Evolutionary conservation across 2,888 invertebrate species (phyloP).

Genomic region (Anoncus sp.): DNA sequence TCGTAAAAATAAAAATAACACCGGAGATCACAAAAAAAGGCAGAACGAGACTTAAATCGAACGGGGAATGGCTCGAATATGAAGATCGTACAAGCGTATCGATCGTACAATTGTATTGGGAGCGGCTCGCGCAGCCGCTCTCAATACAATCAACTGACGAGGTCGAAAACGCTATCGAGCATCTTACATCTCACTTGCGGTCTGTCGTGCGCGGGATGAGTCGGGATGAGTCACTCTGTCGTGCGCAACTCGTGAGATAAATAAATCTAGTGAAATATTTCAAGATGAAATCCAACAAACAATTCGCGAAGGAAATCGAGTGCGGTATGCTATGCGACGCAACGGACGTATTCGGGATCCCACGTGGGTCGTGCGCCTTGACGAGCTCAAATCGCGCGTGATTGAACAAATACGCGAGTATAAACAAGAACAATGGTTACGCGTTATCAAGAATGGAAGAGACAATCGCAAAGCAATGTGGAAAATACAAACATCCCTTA

Average conservation of each 20-base stretch:
- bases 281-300: slow-evolving; percentile 24
- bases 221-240: too few species aligned
- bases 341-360: slow-evolving; percentile 14
- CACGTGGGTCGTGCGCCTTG: background rate
- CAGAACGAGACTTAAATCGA: slow-evolving; percentile 40
- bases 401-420: slow-evolving; percentile 12
- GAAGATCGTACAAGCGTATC: too few species aligned
- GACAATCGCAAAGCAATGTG: slow-evolving; percentile 43
- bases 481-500: slow-evolving; percentile 36
- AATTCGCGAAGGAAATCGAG: slow-evolving; percentile 30
- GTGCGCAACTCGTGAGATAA: background rate
- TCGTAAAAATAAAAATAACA: slow-evolving; percentile 42
- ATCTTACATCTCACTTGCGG: slow-evolving; percentile 26
- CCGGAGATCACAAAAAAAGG: slow-evolving; percentile 25
- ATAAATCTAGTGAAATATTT: slow-evolving; percentile 6
- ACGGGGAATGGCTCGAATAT: slow-evolving; percentile 31
- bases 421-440: slow-evolving; percentile 38
- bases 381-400: slow-evolving; percentile 18
- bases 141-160: slow-evolving; percentile 32
- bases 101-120: too few species aligned
- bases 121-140: slow-evolving; percentile 5
- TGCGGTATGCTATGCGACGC: slow-evolving; percentile 25
- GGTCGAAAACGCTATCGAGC: slow-evolving; percentile 32
- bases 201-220: slow-evolving; percentile 19
- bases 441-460: slow-evolving; percentile 21